phyloP scores from a whole-genome alignment of 2,888 invertebrate genomes.

The Andrena bicolor region DNA sequence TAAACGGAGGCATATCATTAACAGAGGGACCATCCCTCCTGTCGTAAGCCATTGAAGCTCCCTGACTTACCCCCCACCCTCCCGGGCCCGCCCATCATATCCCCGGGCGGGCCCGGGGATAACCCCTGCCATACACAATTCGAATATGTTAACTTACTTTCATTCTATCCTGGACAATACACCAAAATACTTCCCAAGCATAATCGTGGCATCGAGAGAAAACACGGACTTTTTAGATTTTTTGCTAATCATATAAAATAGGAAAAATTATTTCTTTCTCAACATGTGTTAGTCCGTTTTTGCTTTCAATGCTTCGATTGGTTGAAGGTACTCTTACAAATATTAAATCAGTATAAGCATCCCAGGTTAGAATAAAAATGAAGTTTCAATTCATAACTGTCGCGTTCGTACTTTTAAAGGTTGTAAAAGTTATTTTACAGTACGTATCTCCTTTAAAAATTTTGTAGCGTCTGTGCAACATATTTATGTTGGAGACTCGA shows the following conservation, averaged over 20 bases:
- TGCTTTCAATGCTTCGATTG: too few species aligned
- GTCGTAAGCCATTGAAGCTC: constrained; percentile 63
- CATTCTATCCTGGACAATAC: constrained; percentile 61
- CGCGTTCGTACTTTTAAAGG: background rate
- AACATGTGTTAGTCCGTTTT: too few species aligned
- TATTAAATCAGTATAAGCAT: constrained; percentile 39
- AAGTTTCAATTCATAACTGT: constrained; percentile 56
- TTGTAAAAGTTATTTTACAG: constrained; percentile 7
- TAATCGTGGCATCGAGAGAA: background rate
- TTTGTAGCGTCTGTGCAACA: background rate
- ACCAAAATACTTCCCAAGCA: constrained; percentile 32
- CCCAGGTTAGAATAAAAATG: constrained; percentile 69
- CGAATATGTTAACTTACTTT: constrained; percentile 68
- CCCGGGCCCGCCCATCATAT: constrained; percentile 72
- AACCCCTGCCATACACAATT: constrained; percentile 71
- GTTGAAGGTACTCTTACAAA: constrained; percentile 1
- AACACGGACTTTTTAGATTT: too few species aligned
- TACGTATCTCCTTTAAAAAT: background rate
- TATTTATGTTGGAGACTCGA: background rate
- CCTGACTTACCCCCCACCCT: constrained; percentile 71
- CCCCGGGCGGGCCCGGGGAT: constrained; percentile 69
- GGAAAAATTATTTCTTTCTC: too few species aligned
- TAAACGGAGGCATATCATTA: constrained; percentile 73
- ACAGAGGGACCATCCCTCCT: constrained; percentile 66
- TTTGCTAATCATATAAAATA: too few species aligned